A percentile compares a stretch with the other conserved stretches of the same genome.
phyloP scores from a whole-genome alignment of 2,888 invertebrate species.

The Drosophila mettleri region DNA sequence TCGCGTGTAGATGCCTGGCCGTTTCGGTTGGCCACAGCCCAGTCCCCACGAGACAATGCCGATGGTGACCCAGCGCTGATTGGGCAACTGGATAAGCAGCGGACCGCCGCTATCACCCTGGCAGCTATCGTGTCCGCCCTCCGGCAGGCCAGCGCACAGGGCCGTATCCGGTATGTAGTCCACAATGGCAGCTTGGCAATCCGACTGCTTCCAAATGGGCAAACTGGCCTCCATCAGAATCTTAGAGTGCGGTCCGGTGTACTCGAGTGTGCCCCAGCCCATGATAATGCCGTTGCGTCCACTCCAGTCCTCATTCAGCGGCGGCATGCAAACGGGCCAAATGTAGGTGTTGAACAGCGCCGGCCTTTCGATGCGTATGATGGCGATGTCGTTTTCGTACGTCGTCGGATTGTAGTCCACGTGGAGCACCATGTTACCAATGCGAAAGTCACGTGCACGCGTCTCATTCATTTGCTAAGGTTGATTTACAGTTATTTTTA shows the following conservation, averaged over 20 bases:
- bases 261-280: conserved; percentile 92
- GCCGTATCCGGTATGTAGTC: conserved; percentile 89
- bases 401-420: conserved; percentile 88
- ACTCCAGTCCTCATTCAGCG: conserved; percentile 87
- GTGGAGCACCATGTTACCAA: conserved; percentile 89
- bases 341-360: conserved; percentile 91
- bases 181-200: conserved; percentile 88
- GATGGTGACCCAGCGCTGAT: conserved; percentile 91
- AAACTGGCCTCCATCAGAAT: conserved; percentile 90
- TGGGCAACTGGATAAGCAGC: conserved; percentile 89
- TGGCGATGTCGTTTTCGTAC: conserved; percentile 92
- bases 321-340: conserved; percentile 94
- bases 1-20: conserved; percentile 92
- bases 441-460: conserved; percentile 89
- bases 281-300: conserved; percentile 89
- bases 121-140: conserved; percentile 93
- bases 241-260: conserved; percentile 89
- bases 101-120: conserved; percentile 90
- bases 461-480: conserved; percentile 87
- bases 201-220: conserved; percentile 91
- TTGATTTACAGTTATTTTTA: background rate
- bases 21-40: conserved; percentile 90
- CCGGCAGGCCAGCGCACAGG: conserved; percentile 91
- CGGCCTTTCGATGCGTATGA: conserved; percentile 88
- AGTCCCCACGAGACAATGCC: conserved; percentile 95